Percentiles rank a stretch among this genome's conserved stretches.
Conservation (phyloP, 2,888 invertebrate species). For the Drosophila aldrichi region DNA sequence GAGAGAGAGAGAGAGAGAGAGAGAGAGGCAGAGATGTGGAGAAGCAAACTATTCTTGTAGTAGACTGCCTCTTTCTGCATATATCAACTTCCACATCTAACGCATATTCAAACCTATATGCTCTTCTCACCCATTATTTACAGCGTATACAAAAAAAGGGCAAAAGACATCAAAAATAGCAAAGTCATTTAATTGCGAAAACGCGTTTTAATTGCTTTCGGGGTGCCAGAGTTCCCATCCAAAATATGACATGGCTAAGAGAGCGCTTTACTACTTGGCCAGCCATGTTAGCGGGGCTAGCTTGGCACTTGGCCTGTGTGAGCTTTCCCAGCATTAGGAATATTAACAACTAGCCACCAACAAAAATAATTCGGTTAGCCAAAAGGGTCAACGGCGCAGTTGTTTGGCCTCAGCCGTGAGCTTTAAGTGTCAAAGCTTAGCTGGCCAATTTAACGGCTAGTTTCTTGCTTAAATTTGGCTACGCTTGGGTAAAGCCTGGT, state of each 20-base stretch:
- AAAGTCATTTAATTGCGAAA: constrained; percentile 80
- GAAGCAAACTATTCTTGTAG: too few relatives aligned
- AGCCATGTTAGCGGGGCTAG: constrained; percentile 9
- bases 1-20: too few relatives aligned
- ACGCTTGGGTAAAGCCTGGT: constrained; percentile 32
- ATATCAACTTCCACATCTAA: background rate
- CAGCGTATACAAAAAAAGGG: constrained; percentile 8
- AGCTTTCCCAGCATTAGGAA: constrained; percentile 64
- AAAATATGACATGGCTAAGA: constrained; percentile 50
- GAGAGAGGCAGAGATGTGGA: too few relatives aligned
- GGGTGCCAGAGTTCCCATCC: constrained; percentile 34
- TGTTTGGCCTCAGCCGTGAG: constrained; percentile 27
- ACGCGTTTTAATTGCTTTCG: constrained; percentile 80
- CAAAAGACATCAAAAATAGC: constrained; percentile 67
- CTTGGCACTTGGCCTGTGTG: constrained; percentile 34
- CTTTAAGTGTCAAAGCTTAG: constrained; percentile 35
- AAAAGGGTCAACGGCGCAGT: constrained; percentile 30
- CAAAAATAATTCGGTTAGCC: constrained; percentile 48
- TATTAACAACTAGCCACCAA: constrained; percentile 10
- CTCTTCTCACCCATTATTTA: background rate
- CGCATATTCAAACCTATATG: background rate
- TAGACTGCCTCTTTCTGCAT: too few relatives aligned
- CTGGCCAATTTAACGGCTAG: constrained; percentile 47
- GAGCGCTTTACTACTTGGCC: constrained; percentile 9
- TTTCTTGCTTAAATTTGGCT: constrained; percentile 27